Evolutionary conservation across 1,140 invertebrate genomes (phyloP).

Genomic region (Panonychus citri): DNA sequence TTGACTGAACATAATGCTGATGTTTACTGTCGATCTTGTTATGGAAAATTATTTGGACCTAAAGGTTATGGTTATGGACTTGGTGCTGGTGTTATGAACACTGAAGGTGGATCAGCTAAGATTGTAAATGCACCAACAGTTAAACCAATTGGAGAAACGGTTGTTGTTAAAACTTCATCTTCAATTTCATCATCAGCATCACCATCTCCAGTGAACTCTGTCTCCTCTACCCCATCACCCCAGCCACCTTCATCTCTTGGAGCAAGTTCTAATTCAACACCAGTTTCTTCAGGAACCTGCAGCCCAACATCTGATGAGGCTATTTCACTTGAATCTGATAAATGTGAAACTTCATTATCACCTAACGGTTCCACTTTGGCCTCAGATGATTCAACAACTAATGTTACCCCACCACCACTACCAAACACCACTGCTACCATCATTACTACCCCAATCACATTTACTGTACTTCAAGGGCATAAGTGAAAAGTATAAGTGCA

Average conservation of each 20-base stretch:
- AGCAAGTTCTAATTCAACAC: too few species aligned
- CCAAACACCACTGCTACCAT: background rate
- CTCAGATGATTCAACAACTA: background rate
- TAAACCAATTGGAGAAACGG: too few species aligned
- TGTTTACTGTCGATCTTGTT: constrained; percentile 91
- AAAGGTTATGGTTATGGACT: constrained; percentile 97
- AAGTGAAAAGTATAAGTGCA: too few species aligned
- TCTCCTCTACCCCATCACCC: too few species aligned
- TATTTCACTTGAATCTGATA: too few species aligned
- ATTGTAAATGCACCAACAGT: constrained; percentile 22
- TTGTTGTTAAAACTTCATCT: too few species aligned
- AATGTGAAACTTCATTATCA: constrained; percentile 4
- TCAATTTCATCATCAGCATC: too few species aligned
- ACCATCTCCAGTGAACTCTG: too few species aligned
- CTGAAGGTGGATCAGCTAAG: constrained; percentile 26
- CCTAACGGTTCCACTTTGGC: background rate
- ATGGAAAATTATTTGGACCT: constrained; percentile 88
- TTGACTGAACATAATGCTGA: constrained; percentile 83
- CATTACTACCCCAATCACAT: background rate
- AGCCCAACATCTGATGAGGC: too few species aligned
- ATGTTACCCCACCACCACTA: background rate
- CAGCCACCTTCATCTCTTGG: too few species aligned
- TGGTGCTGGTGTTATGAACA: constrained; percentile 70
- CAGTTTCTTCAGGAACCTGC: too few species aligned
- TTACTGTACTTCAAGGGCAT: too few species aligned